Percentiles rank a stretch among this genome's conserved stretches.
Conservation (phyloP, 1,140 invertebrate genomes). For the Sitobion miscanthi region DNA sequence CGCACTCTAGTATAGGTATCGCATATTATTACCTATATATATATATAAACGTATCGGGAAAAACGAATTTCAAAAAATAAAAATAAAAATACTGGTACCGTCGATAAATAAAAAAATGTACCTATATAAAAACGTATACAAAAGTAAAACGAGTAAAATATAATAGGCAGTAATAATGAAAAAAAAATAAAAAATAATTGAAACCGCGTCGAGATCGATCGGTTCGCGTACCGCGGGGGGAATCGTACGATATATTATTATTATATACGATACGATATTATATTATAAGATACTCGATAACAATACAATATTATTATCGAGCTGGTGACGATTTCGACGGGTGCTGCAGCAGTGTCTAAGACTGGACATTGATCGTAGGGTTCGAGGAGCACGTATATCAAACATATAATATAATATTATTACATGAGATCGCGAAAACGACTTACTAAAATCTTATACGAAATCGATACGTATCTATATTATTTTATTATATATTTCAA, state of each 20-base stretch:
- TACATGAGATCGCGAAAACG: not conserved
- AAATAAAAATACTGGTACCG: not conserved
- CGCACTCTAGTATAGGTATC: too few species aligned
- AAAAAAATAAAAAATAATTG: not conserved
- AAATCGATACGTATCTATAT: not conserved
- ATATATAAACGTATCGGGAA: not conserved
- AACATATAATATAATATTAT: not conserved
- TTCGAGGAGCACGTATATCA: not conserved
- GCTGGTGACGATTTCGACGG: not conserved
- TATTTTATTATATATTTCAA: not conserved
- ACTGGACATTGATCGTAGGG: not conserved
- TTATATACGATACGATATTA: not conserved
- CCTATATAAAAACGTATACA: not conserved
- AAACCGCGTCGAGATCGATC: not conserved
- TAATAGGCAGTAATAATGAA: not conserved
- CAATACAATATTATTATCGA: conserved; percentile 1
- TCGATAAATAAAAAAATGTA: not conserved
- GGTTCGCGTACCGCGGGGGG: not conserved
- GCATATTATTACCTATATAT: too few species aligned
- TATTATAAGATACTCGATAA: not conserved
- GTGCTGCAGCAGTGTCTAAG: not conserved
- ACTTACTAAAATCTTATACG: not conserved
- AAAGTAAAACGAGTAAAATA: not conserved
- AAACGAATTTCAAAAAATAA: not conserved
- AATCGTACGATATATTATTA: not conserved